phyloP scores from a whole-genome alignment of 2,888 invertebrate species.

The Cheilosia pagana region DNA sequence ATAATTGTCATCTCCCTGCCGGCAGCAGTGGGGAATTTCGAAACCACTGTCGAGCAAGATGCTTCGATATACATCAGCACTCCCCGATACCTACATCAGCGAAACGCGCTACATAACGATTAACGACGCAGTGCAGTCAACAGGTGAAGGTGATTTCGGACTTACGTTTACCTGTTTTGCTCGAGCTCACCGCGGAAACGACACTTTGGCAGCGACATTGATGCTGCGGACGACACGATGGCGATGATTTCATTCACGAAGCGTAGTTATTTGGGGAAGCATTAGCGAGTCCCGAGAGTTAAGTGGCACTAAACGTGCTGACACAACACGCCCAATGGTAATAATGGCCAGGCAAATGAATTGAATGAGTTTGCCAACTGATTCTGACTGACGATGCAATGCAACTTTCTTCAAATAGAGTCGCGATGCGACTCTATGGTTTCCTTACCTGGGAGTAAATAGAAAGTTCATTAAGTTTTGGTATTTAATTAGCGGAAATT shows the following conservation, averaged over 20 bases:
- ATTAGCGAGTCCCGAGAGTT: slow-evolving; percentile 17
- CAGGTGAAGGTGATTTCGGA: slow-evolving; percentile 49
- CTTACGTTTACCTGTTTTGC: slow-evolving; percentile 19
- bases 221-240: slow-evolving; percentile 12
- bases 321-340: slow-evolving; percentile 28
- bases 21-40: neutral
- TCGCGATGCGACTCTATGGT: neutral
- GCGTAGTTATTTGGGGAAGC: slow-evolving; percentile 25
- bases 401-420: slow-evolving; percentile 49
- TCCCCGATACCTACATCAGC: slow-evolving; percentile 21
- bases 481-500: slow-evolving; percentile 57
- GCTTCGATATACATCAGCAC: slow-evolving; percentile 29
- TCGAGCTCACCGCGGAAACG: slow-evolving; percentile 17
- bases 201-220: slow-evolving; percentile 8
- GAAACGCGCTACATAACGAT: neutral
- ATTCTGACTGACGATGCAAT: slow-evolving; percentile 29
- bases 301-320: slow-evolving; percentile 8
- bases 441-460: slow-evolving; percentile 16
- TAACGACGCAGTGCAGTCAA: neutral
- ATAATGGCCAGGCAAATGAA: slow-evolving; percentile 37
- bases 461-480: slow-evolving; percentile 54
- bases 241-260: slow-evolving; percentile 24
- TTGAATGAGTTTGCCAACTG: slow-evolving; percentile 34
- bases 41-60: slow-evolving; percentile 2
- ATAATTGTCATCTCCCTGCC: slow-evolving; percentile 30